Base-by-base conservation (phyloP, 2,888 invertebrate genomes). In the Pterobdella sp. region DNA sequence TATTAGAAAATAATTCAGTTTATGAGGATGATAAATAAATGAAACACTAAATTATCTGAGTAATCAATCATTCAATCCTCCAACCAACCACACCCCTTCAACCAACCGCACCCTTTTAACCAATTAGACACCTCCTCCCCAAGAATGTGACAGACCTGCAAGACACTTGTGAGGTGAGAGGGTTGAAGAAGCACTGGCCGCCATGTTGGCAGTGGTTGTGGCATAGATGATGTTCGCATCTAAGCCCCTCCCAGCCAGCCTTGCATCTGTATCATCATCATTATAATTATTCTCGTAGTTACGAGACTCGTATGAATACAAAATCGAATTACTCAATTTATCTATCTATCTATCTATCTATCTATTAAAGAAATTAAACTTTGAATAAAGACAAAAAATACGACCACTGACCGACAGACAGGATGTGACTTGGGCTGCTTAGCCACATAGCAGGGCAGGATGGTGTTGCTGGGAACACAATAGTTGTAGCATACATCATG, bases 251-350 rank as follows among this genome's bases (percentile, higher is more conserved):
- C 36, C 68, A 76, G 22, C 72, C 76, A n/a, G 67, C 31, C 35
- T 72, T 68, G 68, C 76, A 76, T 1, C 76, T 76, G 72, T 0
- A 32, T n/a, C n/a, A n/a, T n/a, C n/a, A n/a, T n/a, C n/a, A n/a
- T n/a, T n/a, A n/a, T n/a, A n/a, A n/a, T n/a, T n/a, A n/a, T n/a
- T n/a, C n/a, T n/a, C n/a, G n/a, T n/a, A n/a, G n/a, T n/a, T n/a
- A n/a, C n/a, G n/a, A n/a, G n/a, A n/a, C n/a, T n/a, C n/a, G n/a
- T n/a, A n/a, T n/a, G n/a, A n/a, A n/a, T n/a, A n/a, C n/a, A n/a
- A n/a, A n/a, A n/a, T n/a, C n/a, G n/a, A n/a, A n/a, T n/a, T n/a
- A n/a, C n/a, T n/a, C n/a, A n/a, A n/a, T n/a, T n/a, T n/a, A n/a
- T n/a, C n/a, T n/a, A n/a, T n/a, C n/a, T n/a, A n/a, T n/a, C n/a